phyloP scores from a whole-genome alignment of 2,888 invertebrate species.

The Meloe dianella region DNA sequence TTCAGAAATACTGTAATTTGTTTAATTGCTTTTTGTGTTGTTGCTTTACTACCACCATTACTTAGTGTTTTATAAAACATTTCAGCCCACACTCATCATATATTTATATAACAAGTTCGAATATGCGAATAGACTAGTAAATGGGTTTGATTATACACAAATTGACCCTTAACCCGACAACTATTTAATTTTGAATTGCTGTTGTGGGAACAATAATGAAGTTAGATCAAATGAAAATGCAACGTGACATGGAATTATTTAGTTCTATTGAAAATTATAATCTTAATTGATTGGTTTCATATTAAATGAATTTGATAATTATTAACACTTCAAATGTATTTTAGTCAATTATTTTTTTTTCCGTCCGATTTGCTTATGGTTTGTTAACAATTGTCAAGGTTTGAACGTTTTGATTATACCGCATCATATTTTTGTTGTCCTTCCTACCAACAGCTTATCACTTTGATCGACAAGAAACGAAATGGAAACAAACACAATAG shows the following conservation, averaged over 20 bases:
- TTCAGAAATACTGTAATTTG: too few relatives aligned
- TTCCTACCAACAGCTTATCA: background rate
- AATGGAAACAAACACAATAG: background rate
- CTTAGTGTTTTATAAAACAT: background rate
- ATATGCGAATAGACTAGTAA: slow-evolving; percentile 13
- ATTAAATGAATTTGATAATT: too few relatives aligned
- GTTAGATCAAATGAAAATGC: background rate
- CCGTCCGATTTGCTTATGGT: background rate
- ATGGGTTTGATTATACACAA: slow-evolving; percentile 19
- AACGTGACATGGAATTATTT: slow-evolving; percentile 1
- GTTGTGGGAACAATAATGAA: slow-evolving; percentile 15
- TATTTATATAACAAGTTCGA: background rate
- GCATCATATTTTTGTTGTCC: background rate
- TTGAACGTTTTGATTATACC: background rate
- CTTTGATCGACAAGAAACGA: background rate
- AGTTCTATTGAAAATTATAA: background rate
- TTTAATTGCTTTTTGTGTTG: too few relatives aligned
- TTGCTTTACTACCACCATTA: too few relatives aligned
- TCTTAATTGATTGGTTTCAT: background rate
- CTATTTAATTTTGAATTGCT: slow-evolving; percentile 15
- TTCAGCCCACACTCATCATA: background rate
- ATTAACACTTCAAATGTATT: too few relatives aligned
- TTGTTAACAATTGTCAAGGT: background rate
- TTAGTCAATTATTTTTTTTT: too few relatives aligned
- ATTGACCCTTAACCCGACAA: slow-evolving; percentile 6